Evolutionary conservation across 2,113 vertebrate species (phyloP), one percentile per base, ranked within the genome.

Genomic region (Forbesichthys papilliferus): DNA sequence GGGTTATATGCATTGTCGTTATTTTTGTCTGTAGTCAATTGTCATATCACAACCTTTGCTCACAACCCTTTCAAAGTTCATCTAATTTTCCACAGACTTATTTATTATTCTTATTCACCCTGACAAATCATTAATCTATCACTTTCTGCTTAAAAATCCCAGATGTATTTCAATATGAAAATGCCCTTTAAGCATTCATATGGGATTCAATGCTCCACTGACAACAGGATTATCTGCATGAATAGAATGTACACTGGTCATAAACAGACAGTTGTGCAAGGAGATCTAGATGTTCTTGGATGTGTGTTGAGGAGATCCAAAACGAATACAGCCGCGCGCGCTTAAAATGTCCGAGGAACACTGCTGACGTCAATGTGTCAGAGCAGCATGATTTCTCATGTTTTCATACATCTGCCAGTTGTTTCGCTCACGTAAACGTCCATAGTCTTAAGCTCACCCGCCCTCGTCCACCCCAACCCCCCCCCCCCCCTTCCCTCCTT

Each of bases 401-500:
- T n/a, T 54, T 13, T n/a, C 52, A 13, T 58, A 10, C 56, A 58
- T 36, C 52, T 4, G 33, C 56, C 33, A 3, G 11, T 42, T 27
- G 9, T 34, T 3, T 33, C 3, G 56, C 27, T 58, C 11, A 1
- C 34, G 52, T 4, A 20, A 0, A 34, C 47, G 33, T 58, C 27
- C 53, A 18, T 79, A 85, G 83, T 77, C 77, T 62, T 80, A 42
- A 8, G 36, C 36, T 42, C 36, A 6, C 16, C 54, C 54, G 2
- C 54, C 16, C n/a, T 78, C 75, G 77, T 82, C 77, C 68, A 74
- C 62, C 79, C 77, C 20, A 20, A 20, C 20, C 3, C 6, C 54
- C 54, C n/a, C 54, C 54, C 13, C n/a, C 6, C 14, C 77, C 75
- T 76, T 82, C 77, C 68, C 74, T 61, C 79, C 77, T 83, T 77